Conservation (phyloP, 2,797 vertebrate species). For the Phataginus tetradactyla region DNA sequence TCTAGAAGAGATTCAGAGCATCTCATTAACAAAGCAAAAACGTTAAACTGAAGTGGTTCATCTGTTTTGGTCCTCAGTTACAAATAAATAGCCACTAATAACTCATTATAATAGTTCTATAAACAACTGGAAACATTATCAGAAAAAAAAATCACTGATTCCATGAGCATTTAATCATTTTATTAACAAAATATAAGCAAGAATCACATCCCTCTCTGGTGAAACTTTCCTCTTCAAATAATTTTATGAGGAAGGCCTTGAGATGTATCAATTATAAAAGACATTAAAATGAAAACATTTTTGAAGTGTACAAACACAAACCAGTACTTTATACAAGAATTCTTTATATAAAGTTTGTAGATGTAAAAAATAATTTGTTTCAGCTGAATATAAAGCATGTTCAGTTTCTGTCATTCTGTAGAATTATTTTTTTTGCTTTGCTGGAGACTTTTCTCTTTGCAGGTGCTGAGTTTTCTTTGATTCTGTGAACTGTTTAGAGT, state of each 20-base stretch:
- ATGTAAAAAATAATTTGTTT: conserved; percentile 78
- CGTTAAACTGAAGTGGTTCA: conserved; percentile 11
- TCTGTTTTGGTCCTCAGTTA: conserved; percentile 50
- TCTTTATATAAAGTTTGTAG: conserved; percentile 72
- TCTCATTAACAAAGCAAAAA: conserved; percentile 35
- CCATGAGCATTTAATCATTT: conserved; percentile 77
- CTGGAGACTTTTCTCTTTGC: conserved; percentile 85
- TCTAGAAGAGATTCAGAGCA: neutral
- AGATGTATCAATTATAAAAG: conserved; percentile 82
- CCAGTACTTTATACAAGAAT: conserved; percentile 84
- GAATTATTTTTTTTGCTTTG: conserved; percentile 85
- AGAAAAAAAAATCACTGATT: conserved; percentile 68
- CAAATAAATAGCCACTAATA: conserved; percentile 40
- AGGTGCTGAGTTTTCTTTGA: conserved; percentile 83
- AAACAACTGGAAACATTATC: conserved; percentile 21
- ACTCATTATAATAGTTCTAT: conserved; percentile 39
- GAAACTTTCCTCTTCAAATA: conserved; percentile 74
- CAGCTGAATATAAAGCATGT: conserved; percentile 50
- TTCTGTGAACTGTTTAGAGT: conserved; percentile 84
- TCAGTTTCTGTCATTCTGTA: neutral
- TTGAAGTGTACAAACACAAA: conserved; percentile 85
- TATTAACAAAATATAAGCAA: conserved; percentile 87
- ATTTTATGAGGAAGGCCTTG: conserved; percentile 74
- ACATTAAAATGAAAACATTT: conserved; percentile 81
- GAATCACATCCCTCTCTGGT: conserved; percentile 55